A percentile compares a stretch with the other conserved stretches of the same genome.
Evolutionary conservation across 2,113 vertebrate species (phyloP).

Genomic region (Vireo altiloquus): DNA sequence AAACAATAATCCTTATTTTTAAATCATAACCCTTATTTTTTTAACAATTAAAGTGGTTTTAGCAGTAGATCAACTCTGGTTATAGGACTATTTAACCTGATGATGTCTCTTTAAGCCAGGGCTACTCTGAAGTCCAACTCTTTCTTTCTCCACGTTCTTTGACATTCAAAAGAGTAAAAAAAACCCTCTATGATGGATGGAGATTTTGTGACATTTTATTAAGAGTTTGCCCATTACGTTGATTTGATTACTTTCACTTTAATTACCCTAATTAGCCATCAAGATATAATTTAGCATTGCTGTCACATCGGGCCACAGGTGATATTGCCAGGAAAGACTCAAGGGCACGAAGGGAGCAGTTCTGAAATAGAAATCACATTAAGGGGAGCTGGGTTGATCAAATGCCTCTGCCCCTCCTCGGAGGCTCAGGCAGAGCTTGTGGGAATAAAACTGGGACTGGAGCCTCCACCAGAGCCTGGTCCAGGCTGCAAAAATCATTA

Average conservation of each 20-base stretch:
- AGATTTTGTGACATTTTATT: neutral
- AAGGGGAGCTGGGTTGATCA: slow-evolving; percentile 9
- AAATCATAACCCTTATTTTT: neutral
- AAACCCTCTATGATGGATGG: neutral
- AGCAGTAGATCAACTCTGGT: fast-evolving
- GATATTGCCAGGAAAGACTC: slow-evolving; percentile 7
- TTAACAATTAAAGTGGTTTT: neutral
- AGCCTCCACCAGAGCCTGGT: neutral
- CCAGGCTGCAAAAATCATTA: slow-evolving; percentile 39
- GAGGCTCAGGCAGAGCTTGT: neutral
- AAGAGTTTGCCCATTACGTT: slow-evolving; percentile 17
- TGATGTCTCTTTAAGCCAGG: neutral
- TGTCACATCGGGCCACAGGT: slow-evolving; percentile 23
- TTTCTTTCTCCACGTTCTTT: neutral
- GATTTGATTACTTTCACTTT: slow-evolving; percentile 62
- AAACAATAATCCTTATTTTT: neutral
- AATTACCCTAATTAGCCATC: slow-evolving; percentile 63
- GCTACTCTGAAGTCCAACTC: neutral
- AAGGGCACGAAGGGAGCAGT: neutral
- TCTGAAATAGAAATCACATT: slow-evolving; percentile 45
- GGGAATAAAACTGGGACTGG: neutral
- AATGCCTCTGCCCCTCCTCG: neutral
- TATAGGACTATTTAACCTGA: neutral
- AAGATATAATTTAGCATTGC: slow-evolving; percentile 37
- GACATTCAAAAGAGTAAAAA: neutral